phyloP scores from a whole-genome alignment of 2,797 vertebrate species.

The Spizella passerina region DNA sequence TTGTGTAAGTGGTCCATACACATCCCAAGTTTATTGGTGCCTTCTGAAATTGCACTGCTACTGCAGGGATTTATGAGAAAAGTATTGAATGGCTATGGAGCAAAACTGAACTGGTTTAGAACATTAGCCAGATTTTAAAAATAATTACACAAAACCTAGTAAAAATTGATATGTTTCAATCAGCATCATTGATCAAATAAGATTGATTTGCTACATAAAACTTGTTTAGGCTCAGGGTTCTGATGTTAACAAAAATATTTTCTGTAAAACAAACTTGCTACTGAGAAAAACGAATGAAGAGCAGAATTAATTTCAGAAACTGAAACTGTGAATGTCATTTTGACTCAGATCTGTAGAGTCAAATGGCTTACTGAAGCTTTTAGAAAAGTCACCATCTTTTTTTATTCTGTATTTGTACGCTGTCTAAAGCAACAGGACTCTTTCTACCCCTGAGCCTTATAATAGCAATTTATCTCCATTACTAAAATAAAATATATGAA shows the following conservation, averaged over 20 bases:
- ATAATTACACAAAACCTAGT: not conserved
- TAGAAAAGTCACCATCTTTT: not conserved
- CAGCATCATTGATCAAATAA: not conserved
- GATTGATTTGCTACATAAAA: not conserved
- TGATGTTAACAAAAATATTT: not conserved
- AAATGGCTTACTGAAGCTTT: not conserved
- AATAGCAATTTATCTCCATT: not conserved
- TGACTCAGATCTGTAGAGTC: not conserved
- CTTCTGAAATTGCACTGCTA: not conserved
- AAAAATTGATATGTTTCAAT: not conserved
- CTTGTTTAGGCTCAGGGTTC: not conserved
- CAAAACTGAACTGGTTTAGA: not conserved
- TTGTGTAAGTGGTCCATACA: not conserved
- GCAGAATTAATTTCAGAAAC: not conserved
- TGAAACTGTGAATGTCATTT: not conserved
- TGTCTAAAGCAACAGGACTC: not conserved
- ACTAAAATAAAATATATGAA: not conserved
- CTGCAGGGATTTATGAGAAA: not conserved
- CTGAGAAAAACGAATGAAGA: not conserved
- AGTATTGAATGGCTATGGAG: not conserved
- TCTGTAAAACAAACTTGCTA: not conserved
- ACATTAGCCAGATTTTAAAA: not conserved
- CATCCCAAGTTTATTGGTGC: not conserved
- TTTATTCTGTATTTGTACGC: not conserved
- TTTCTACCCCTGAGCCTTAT: not conserved